These are phyloP conservation scores for Psophia crepitans DNA, from an alignment of 2,113 vertebrate species.

Conservation along the genomic window DNA sequence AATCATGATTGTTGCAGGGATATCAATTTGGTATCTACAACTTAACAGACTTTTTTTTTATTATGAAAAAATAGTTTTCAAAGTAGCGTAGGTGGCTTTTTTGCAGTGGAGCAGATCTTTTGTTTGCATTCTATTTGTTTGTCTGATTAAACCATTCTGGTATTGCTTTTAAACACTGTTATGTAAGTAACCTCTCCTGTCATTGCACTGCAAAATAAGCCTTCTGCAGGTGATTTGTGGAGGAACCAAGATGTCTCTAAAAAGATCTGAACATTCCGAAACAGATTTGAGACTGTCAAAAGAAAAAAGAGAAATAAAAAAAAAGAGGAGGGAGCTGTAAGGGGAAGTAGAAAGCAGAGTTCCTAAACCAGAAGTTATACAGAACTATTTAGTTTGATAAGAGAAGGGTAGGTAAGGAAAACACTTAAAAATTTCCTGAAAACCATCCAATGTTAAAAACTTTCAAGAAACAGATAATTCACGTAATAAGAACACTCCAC, in stretches of 20 bases:
- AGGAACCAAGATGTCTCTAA: background rate
- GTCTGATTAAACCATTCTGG: background rate
- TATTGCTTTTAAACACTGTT: conserved; percentile 8
- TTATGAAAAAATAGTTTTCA: background rate
- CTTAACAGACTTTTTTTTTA: background rate
- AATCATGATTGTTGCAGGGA: background rate
- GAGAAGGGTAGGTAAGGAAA: background rate
- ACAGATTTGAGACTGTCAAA: background rate
- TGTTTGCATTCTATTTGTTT: background rate
- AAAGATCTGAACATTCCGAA: background rate
- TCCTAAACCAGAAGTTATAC: background rate
- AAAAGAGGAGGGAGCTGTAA: background rate
- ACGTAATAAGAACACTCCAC: background rate
- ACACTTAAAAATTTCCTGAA: background rate
- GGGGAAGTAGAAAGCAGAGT: background rate
- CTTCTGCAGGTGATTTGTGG: background rate
- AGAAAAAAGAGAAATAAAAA: background rate
- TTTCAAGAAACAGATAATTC: background rate
- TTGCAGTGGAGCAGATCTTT: background rate
- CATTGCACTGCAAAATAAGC: background rate
- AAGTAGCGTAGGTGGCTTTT: background rate
- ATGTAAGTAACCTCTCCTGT: conserved; percentile 5
- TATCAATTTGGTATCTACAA: background rate
- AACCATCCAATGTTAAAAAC: background rate
- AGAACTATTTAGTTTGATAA: background rate